Percentiles rank a stretch among this genome's conserved stretches.
phyloP scores from a whole-genome alignment of 1,140 invertebrate species.

The Gonioctena quinquepunctata region DNA sequence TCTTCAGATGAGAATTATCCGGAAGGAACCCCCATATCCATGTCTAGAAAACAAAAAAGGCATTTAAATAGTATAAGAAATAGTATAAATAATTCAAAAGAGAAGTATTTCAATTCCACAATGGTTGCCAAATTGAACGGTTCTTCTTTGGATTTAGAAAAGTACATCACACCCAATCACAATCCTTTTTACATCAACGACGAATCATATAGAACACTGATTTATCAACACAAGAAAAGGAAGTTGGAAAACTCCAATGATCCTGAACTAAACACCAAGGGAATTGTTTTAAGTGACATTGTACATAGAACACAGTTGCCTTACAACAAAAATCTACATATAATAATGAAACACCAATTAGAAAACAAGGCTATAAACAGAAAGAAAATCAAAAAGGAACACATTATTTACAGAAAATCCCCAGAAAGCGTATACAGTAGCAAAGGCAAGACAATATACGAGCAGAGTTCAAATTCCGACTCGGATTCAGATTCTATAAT shows the following conservation, averaged over 20 bases:
- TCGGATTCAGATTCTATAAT: constrained; percentile 51
- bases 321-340: constrained; percentile 54
- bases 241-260: constrained; percentile 59
- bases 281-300: constrained; percentile 44
- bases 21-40: constrained; percentile 61
- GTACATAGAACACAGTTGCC: constrained; percentile 52
- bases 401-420: constrained; percentile 23
- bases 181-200: constrained; percentile 63
- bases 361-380: constrained; percentile 38
- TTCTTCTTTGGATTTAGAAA: constrained; percentile 55
- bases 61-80: constrained; percentile 54
- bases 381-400: constrained; percentile 45
- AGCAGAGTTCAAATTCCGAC: constrained; percentile 51
- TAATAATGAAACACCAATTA: constrained; percentile 50
- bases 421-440: constrained; percentile 15
- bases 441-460: constrained; percentile 15
- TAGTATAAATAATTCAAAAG: constrained; percentile 56
- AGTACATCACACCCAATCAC: constrained; percentile 50
- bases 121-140: constrained; percentile 53
- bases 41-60: constrained; percentile 60
- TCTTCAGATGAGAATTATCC: constrained; percentile 74
- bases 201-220: constrained; percentile 69
- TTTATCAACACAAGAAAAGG: constrained; percentile 67
- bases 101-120: constrained; percentile 58
- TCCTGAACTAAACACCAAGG: constrained; percentile 45